Base-by-base conservation (phyloP, 2,888 invertebrate genomes). In the Callosobruchus maculatus region DNA sequence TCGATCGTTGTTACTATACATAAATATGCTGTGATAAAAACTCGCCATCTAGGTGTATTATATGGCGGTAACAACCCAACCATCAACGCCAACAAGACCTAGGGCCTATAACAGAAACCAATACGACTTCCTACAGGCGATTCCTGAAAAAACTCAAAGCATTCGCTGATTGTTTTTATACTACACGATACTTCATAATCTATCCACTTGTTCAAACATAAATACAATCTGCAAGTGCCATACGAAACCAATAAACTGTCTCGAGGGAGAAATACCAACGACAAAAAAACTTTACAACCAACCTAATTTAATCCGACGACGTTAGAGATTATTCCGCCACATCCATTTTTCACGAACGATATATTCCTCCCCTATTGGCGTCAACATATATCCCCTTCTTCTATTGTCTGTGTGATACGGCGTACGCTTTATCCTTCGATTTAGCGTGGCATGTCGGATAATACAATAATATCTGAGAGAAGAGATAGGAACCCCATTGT, bases 361-460 rank as follows among this genome's bases (percentile, higher is more conserved):
- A 49, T 49, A 49, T 49, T 49, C 49, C 49, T 13, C 49, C 49
- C 49, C 49, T 49, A 49, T 49, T 49, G 49, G 49, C 49, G 49
- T 49, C 49, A 49, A 49, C 49, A 49, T 18, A 49, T 18, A 49
- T 49, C 49, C 49, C 49, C 49, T 18, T 3, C 49, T 49, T 49
- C 49, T 49, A 49, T 49, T 49, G 49, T 49, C 49, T 49, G 26
- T 26, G 26, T 26, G 26, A 26, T 26, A 2, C 26, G 49, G 13
- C 49, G 49, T 49, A 49, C 49, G 49, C 49, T 49, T 49, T 49
- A 49, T 49, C 49, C 49, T 49, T 49, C 49, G 74, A 79, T 77
- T 78, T 79, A 78, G 77, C 78, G 78, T 77, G 74, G 75, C 77
- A 78, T 78, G 77, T 77, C 77, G 74, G 76, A 77, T 76, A 77